Evolutionary conservation across 2,113 vertebrate genomes (phyloP), one percentile per base, ranked within the genome.

Genomic region (Fregata magnificens): DNA sequence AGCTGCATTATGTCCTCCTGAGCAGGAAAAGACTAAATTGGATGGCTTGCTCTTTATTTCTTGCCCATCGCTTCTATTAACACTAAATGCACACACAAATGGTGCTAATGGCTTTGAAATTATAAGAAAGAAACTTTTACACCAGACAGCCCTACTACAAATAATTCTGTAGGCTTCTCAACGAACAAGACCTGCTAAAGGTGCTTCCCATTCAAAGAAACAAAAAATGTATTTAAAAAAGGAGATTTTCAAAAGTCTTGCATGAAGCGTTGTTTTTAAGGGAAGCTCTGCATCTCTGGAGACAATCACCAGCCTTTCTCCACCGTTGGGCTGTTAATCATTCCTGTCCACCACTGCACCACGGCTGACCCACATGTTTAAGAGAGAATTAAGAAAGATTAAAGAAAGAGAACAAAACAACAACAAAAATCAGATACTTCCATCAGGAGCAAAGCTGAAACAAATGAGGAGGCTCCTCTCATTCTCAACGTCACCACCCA

Each of bases 111-210:
- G 62, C 79, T 80, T 77, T 34, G 26, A 16, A 85, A 84, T 11
- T 0, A 24, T 31, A 62, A n/a, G 38, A 20, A 15, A 19, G 8
- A n/a, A 5, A 8, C 16, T 38, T 55, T 93, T 34, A 62, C 13
- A 72, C 8, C 34, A 4, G 0, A 0, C 2, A 52, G 8, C 36
- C 9, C 32, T 55, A 6, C 52, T 28, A 7, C 1, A 2, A 19
- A 34, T 21, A 11, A 28, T 40, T 38, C 45, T 11, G 16, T 0
- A 24, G 29, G 10, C 3, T 59, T 71, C 59, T 34, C 29, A 21
- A 7, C 4, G 26, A 84, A 17, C 12, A 47, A 71, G 20, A 25
- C 4, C 28, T 50, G 22, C 26, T 45, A 15, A 62, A 78, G 55
- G 38, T 38, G 28, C 31, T 87, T 63, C 32, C 29, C 2, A 3